Evolutionary conservation across 2,888 invertebrate genomes (phyloP).

Genomic region (Strigamia transsilvanica): DNA sequence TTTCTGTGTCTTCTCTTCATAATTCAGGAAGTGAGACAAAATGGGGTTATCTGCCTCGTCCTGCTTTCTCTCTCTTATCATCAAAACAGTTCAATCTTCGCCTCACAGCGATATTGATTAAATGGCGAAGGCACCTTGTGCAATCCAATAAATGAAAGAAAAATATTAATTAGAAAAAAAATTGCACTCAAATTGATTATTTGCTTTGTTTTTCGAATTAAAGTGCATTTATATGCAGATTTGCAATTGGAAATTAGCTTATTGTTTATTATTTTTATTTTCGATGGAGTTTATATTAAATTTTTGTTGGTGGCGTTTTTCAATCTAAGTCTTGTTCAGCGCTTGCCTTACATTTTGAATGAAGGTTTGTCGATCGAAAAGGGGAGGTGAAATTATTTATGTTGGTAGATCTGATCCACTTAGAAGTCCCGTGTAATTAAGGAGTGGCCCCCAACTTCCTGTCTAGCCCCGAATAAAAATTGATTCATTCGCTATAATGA

Average conservation of each 20-base stretch:
- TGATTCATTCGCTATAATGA: conserved; percentile 48
- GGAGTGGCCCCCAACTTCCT: conserved; percentile 49
- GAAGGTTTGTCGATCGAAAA: conserved; percentile 42
- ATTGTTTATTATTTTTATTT: not conserved
- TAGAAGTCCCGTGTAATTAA: conserved; percentile 49
- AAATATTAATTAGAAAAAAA: not conserved
- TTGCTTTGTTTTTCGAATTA: conserved; percentile 25
- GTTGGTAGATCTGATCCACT: conserved; percentile 44
- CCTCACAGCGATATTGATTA: conserved; percentile 40
- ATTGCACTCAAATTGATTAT: not conserved
- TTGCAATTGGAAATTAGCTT: not conserved
- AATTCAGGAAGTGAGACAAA: conserved; percentile 47
- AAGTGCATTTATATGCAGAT: not conserved
- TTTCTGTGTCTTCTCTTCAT: not conserved
- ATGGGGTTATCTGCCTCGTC: conserved; percentile 37
- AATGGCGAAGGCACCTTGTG: not conserved
- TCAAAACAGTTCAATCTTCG: conserved; percentile 37
- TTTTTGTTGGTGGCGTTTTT: not conserved
- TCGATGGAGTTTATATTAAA: not conserved
- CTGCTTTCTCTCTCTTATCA: conserved; percentile 9
- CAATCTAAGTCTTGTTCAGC: not conserved
- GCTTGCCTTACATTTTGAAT: conserved; percentile 8
- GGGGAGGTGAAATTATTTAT: conserved; percentile 49
- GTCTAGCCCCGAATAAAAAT: conserved; percentile 48
- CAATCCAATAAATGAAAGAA: conserved; percentile 10